phyloP scores from a whole-genome alignment of 2,888 invertebrate species.

The Polyommatus iphigenia region DNA sequence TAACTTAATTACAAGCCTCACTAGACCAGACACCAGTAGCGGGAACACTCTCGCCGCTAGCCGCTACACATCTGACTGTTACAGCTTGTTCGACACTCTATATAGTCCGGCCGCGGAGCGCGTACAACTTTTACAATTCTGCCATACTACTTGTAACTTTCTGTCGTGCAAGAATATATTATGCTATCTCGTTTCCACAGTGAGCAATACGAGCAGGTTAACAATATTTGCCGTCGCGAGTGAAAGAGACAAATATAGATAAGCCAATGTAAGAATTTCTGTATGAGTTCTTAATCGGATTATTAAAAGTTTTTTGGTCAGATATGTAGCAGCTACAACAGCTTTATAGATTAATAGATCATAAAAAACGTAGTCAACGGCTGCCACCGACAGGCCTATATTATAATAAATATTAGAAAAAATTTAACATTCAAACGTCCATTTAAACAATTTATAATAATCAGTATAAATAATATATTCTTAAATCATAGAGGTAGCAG shows the following conservation, averaged over 20 bases:
- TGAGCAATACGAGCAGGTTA: no score
- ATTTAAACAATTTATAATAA: slow-evolving; percentile 28
- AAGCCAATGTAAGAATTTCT: neutral
- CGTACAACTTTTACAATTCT: no score
- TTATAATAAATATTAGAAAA: slow-evolving; percentile 29
- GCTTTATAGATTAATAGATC: slow-evolving; percentile 24
- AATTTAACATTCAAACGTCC: slow-evolving; percentile 27
- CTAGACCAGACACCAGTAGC: slow-evolving; percentile 11
- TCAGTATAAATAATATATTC: slow-evolving; percentile 31
- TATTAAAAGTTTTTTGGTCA: neutral
- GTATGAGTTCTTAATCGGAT: neutral
- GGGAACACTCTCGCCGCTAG: neutral
- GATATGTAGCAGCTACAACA: neutral
- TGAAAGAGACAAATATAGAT: no score
- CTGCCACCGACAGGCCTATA: slow-evolving; percentile 26
- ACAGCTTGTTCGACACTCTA: neutral
- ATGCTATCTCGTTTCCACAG: no score
- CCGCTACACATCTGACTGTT: neutral
- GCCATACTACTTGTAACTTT: neutral
- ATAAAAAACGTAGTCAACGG: slow-evolving; percentile 1
- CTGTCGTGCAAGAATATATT: no score
- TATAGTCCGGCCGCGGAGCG: neutral
- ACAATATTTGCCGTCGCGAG: no score
- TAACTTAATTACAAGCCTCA: slow-evolving; percentile 36
- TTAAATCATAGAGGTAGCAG: slow-evolving; percentile 30